Conservation (phyloP, 1,140 invertebrate species). For the Plectrocnemia conspersa region DNA sequence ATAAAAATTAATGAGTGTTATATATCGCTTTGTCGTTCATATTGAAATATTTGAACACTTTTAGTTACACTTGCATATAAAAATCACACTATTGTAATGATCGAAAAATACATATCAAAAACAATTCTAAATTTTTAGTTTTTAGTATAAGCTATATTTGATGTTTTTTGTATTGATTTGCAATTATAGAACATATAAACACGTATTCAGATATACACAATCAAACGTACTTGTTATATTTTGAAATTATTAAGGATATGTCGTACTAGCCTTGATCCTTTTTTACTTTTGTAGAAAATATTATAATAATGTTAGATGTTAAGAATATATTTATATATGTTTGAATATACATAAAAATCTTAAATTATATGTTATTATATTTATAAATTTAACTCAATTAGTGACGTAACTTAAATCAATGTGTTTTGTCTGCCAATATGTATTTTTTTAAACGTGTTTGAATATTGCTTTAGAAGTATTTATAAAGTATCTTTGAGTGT, state of each 20-base stretch:
- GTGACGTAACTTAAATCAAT: too few relatives aligned
- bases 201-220: neutral
- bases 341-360: conserved; percentile 9
- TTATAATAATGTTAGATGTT: conserved; percentile 16
- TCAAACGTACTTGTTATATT: neutral
- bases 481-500: too few relatives aligned
- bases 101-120: neutral
- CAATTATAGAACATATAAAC: neutral
- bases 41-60: conserved; percentile 9
- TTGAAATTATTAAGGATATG: neutral
- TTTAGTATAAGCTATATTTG: too few relatives aligned
- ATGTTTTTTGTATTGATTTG: too few relatives aligned
- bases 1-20: conserved; percentile 32
- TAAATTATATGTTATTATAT: too few relatives aligned
- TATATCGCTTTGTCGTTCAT: conserved; percentile 17
- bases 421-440: too few relatives aligned
- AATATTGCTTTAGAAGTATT: too few relatives aligned
- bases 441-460: too few relatives aligned
- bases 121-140: neutral
- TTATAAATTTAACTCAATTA: too few relatives aligned
- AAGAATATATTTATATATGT: conserved; percentile 10
- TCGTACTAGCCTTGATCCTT: conserved; percentile 33
- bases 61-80: conserved; percentile 1
- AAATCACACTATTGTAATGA: conserved; percentile 2
- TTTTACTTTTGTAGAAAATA: conserved; percentile 36